Base-by-base conservation (phyloP, 2,888 invertebrate species). In the Drosophila tripunctata region DNA sequence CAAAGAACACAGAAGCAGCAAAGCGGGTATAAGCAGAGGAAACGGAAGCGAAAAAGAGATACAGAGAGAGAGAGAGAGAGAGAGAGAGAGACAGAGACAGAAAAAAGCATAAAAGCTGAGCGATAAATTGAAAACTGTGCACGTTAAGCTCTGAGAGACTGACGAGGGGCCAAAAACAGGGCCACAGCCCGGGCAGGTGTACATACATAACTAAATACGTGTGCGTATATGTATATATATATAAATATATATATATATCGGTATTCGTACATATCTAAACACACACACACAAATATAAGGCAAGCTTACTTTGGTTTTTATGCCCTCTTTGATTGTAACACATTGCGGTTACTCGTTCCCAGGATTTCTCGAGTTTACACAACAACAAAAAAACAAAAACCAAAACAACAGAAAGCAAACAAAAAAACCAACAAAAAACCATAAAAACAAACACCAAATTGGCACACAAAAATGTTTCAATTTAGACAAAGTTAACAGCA, bases 81-180 rank as follows among this genome's bases (percentile, higher is more conserved):
- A 48, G 15, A 12, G 19, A 10, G 14, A 45, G 4, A 54, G 27
- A 30, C n/a, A 40, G 22, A 52, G 4, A 27, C 14, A 17, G 2
- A 33, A 6, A 17, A 44, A 19, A 57, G 40, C 36, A 62, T 38
- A 52, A 70, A 74, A 62, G 62, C 70, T 56, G 55, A 38, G 70
- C 63, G 45, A 60, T 71, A 65, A 71, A 76, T 73, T 73, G 73
- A 73, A 73, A 71, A 76, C 36, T 51, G 33, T 52, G 44, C 47
- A 57, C 57, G 45, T 40, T 76, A 38, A 66, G 76, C 71, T 56
- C 48, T 60, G 31, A 7, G 51, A 50, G 50, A 5, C 40, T 51
- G 30, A 31, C 21, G 30, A 38, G 21, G 30, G 40, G n/a, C 69
- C 30, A 21, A n/a, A 35, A 22, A 50, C 47, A 10, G 31, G 48